Evolutionary conservation across 1,140 invertebrate genomes (phyloP).

Genomic region (Drosophila biarmipes): DNA sequence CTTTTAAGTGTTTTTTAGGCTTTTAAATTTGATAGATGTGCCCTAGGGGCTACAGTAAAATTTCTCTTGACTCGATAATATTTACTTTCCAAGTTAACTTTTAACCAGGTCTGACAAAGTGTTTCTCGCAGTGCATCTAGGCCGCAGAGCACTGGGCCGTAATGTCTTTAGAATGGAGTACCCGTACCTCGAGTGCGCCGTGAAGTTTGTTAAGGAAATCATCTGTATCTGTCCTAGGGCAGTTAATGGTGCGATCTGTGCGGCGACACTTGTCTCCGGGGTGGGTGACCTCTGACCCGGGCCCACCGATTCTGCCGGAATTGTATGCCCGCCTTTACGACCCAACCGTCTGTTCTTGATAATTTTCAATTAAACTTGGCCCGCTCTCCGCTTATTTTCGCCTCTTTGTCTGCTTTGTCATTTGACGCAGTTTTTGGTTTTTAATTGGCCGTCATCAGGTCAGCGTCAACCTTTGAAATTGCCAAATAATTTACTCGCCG

Average conservation of each 20-base stretch:
- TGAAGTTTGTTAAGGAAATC: conserved; percentile 50
- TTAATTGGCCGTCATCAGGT: conserved; percentile 67
- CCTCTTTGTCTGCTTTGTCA: conserved; percentile 27
- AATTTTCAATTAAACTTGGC: conserved; percentile 65
- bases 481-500: conserved; percentile 58
- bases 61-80: too few relatives aligned
- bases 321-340: conserved; percentile 20
- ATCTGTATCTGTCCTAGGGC: conserved; percentile 31
- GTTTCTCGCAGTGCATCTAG: conserved; percentile 3
- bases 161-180: conserved; percentile 47
- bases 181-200: conserved; percentile 16
- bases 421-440: conserved; percentile 50
- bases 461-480: conserved; percentile 58
- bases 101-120: too few relatives aligned
- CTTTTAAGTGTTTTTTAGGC: too few relatives aligned
- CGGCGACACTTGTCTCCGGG: conserved; percentile 22
- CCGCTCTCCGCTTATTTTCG: conserved; percentile 7
- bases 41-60: too few relatives aligned
- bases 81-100: too few relatives aligned
- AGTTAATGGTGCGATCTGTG: conserved; percentile 36
- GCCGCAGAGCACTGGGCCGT: conserved; percentile 3
- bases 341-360: conserved; percentile 30
- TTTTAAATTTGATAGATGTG: too few relatives aligned
- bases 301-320: neutral
- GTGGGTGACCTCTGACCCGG: neutral